Percentiles rank a stretch among this genome's conserved stretches.
These are phyloP conservation scores for Xestia ashworthii DNA, from an alignment of 2,888 invertebrate genomes.

Conservation along the genomic window DNA sequence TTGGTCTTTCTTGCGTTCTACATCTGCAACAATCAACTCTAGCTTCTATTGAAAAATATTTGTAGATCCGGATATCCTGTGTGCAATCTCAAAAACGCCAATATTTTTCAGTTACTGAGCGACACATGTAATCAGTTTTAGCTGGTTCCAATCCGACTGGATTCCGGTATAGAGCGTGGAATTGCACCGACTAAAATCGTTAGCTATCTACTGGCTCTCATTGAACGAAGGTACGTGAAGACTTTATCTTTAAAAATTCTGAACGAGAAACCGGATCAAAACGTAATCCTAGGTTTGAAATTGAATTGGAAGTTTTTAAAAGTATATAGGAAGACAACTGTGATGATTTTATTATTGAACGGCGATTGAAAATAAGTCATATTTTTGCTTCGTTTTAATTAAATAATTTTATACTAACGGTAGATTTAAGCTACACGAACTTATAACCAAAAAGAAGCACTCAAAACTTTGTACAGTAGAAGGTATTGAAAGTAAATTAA, in stretches of 20 bases:
- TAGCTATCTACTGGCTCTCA: constrained; percentile 39
- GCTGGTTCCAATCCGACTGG: constrained; percentile 47
- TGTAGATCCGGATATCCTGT: neutral
- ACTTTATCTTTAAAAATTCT: constrained; percentile 53
- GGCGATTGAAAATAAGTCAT: neutral
- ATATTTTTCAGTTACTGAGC: constrained; percentile 46
- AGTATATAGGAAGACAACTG: neutral
- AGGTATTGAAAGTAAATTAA: too few relatives aligned
- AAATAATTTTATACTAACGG: neutral
- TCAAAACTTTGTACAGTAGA: too few relatives aligned
- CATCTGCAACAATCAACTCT: neutral
- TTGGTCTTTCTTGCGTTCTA: neutral
- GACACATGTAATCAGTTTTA: constrained; percentile 54
- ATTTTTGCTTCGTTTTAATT: neutral
- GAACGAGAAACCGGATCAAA: constrained; percentile 38
- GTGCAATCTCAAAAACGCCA: constrained; percentile 29
- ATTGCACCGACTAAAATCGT: constrained; percentile 80
- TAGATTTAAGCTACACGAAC: neutral
- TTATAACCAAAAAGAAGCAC: neutral
- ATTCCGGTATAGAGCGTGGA: constrained; percentile 70
- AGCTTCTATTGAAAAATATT: constrained; percentile 10
- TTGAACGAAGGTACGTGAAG: constrained; percentile 25
- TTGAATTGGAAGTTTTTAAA: constrained; percentile 39
- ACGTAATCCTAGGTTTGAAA: constrained; percentile 47
- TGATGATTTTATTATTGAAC: neutral